A percentile compares a stretch with the other conserved stretches of the same genome.
These are phyloP conservation scores for Amazona vittata DNA, from an alignment of 2,113 vertebrate species.

Conservation along the genomic window DNA sequence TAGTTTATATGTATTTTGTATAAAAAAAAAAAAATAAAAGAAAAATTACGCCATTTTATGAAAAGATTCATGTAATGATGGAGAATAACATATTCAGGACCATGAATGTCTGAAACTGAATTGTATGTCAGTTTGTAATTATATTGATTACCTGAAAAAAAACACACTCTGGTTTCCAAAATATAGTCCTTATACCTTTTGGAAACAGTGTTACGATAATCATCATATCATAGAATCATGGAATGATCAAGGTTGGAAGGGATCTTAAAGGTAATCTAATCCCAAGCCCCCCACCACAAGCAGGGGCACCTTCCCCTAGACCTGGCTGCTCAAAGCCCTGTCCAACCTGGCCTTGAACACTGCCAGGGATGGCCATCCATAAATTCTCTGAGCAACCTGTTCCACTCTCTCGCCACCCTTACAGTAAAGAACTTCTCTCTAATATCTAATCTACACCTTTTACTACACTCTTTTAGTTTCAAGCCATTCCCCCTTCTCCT, in stretches of 20 bases:
- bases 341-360: neutral
- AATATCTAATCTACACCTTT: neutral
- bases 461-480: neutral
- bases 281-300: neutral
- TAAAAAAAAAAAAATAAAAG: neutral
- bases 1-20: neutral
- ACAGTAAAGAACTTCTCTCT: neutral
- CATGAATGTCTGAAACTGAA: neutral
- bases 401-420: neutral
- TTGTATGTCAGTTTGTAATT: neutral
- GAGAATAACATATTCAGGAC: neutral
- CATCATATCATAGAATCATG: neutral
- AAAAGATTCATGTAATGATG: neutral
- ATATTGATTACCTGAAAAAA: neutral
- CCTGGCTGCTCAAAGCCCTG: neutral
- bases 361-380: neutral
- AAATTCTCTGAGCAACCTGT: neutral
- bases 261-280: neutral
- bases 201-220: neutral
- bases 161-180: neutral
- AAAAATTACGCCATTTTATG: neutral
- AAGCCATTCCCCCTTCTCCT: neutral
- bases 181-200: neutral
- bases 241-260: neutral
- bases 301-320: neutral